Evolutionary conservation across 2,888 invertebrate genomes (phyloP), one percentile per base, ranked within the genome.

Genomic region (Buathra laborator): DNA sequence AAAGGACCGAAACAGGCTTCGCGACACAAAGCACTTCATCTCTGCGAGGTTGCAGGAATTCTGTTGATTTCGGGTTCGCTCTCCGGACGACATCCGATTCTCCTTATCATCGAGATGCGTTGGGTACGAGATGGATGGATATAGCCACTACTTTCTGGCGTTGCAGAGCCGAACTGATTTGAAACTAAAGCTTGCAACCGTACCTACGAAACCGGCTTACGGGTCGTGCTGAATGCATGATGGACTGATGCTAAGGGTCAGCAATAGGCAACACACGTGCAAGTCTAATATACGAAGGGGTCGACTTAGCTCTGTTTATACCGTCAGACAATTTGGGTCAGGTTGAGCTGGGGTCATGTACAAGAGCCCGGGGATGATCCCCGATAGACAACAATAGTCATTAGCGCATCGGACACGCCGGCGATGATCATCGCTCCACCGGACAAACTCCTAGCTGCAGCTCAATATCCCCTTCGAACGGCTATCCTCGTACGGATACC

Each of bases 381-480:
- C 86, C 89, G 88, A 89, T 90, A 86, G 89, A 88, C 90, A 93
- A 92, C 92, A 93, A 93, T 93, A 88, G 92, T 93, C 92, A 93
- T 93, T 93, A 93, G 92, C 89, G 90, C 89, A 89, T 90, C 87
- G 89, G 89, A 86, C 89, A 86, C 82, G 88, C 86, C 84, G 72
- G 37, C 72, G 84, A 87, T 86, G 88, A 86, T 87, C 87, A 87
- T 90, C 90, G 86, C 81, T 87, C 86, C 87, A 84, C 76, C 87
- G 85, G 88, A 89, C 88, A 89, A 90, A 89, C 89, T 89, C 88
- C 77, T 83, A 80, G 83, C 83, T 74, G 64, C 43, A 59, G 16
- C 51, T 72, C 81, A n/a, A 19, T 68, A 32, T 48, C 68, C 12
- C 74, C 67, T 79, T 78, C 78, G 37, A 72, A 59, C 29, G 43